Conservation (phyloP, 2,113 vertebrate species). For the Thamnophis sirtalis region DNA sequence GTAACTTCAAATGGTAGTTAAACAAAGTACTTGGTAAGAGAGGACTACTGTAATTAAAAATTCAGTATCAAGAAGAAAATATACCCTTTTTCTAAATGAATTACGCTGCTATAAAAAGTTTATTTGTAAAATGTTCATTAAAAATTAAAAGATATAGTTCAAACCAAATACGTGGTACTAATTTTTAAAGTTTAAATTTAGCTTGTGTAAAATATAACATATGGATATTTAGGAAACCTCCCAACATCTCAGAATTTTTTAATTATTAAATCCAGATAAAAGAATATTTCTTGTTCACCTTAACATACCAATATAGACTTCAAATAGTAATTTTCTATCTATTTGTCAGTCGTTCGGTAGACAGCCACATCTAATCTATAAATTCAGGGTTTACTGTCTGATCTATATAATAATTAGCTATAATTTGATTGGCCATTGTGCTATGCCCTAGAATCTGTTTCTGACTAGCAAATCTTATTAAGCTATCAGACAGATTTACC, state of each 20-base stretch:
- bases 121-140: not conserved
- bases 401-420: not conserved
- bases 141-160: not conserved
- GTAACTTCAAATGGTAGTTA: not conserved
- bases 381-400: not conserved
- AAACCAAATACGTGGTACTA: not conserved
- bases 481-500: not conserved
- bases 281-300: not conserved
- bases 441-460: not conserved
- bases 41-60: not conserved
- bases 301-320: not conserved
- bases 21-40: not conserved
- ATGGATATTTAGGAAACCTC: not conserved
- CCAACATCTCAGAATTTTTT: not conserved
- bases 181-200: not conserved
- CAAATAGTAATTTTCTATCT: not conserved
- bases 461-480: not conserved
- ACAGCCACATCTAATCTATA: not conserved
- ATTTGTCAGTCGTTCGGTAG: not conserved
- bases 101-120: not conserved
- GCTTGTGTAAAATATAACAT: not conserved
- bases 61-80: not conserved
- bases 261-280: not conserved
- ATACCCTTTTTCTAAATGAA: not conserved
- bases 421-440: not conserved